Conservation (phyloP, 2,113 vertebrate genomes). For the Fulica atra region DNA sequence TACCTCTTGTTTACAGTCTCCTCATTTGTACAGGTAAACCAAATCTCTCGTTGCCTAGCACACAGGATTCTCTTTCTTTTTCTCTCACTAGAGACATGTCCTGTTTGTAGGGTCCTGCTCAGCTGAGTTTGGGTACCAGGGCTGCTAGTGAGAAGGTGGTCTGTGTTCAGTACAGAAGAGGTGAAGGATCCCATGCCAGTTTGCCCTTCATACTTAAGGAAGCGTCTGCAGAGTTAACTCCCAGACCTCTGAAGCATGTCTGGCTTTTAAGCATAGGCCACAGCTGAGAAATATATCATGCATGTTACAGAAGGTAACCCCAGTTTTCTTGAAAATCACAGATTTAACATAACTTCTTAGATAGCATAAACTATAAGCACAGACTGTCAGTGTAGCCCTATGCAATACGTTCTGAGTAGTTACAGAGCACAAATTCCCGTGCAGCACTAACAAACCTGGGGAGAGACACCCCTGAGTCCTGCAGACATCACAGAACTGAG, state of each 20-base stretch:
- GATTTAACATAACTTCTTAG: not conserved
- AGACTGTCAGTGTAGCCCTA: not conserved
- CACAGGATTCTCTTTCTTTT: not conserved
- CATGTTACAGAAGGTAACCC: not conserved
- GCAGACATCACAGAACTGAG: not conserved
- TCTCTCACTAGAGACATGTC: not conserved
- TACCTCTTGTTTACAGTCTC: not conserved
- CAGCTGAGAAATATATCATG: not conserved
- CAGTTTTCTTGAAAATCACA: not conserved
- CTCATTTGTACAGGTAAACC: not conserved
- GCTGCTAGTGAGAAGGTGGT: not conserved
- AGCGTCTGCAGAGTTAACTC: not conserved
- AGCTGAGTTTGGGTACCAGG: not conserved
- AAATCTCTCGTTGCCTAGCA: not conserved
- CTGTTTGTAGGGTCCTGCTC: not conserved
- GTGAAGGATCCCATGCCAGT: not conserved
- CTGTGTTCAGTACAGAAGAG: rapidly evolving
- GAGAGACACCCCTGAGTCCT: not conserved
- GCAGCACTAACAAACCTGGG: not conserved
- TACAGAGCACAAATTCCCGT: not conserved
- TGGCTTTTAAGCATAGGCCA: not conserved
- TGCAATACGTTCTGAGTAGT: not conserved
- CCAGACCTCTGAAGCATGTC: not conserved
- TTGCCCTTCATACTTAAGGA: not conserved
- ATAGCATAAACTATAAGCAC: not conserved